A percentile compares a stretch with the other conserved stretches of the same genome.
Conservation (phyloP, 2,113 vertebrate species). For the Chloropsis hardwickii region DNA sequence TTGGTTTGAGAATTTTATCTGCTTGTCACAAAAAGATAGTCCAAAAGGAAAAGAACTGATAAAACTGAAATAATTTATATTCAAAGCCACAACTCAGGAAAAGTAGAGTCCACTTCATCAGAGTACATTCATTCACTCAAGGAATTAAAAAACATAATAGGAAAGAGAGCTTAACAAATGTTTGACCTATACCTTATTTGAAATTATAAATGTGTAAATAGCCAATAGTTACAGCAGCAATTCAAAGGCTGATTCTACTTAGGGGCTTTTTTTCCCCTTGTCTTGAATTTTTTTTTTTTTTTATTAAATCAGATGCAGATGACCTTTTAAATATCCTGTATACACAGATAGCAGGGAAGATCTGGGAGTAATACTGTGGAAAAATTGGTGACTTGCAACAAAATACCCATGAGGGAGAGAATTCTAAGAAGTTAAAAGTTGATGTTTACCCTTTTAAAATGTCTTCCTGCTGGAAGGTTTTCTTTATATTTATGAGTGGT, state of each 20-base stretch:
- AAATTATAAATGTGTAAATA: slow-evolving; percentile 14
- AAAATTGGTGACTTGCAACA: slow-evolving; percentile 4
- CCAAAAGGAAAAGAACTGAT: not conserved
- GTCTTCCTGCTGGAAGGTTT: not conserved
- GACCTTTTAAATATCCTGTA: slow-evolving; percentile 16
- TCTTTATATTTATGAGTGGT: not conserved
- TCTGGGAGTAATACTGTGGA: not conserved
- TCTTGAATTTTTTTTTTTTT: not conserved
- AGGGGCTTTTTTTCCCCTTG: not conserved
- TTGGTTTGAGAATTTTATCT: not conserved
- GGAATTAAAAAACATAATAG: not conserved
- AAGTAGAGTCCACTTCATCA: not conserved
- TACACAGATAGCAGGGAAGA: slow-evolving; percentile 5
- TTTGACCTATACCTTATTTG: slow-evolving; percentile 9
- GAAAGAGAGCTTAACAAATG: not conserved
- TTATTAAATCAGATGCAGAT: not conserved
- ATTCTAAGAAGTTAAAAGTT: slow-evolving; percentile 25
- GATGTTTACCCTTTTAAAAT: slow-evolving; percentile 24
- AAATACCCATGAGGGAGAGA: slow-evolving; percentile 3
- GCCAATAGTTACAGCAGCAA: not conserved
- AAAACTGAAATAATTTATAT: not conserved
- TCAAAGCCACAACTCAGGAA: not conserved
- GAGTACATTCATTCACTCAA: not conserved
- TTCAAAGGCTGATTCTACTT: not conserved
- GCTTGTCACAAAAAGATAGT: not conserved